Evolutionary conservation across 2,113 vertebrate genomes (phyloP).

Genomic region (Mirza zaza): DNA sequence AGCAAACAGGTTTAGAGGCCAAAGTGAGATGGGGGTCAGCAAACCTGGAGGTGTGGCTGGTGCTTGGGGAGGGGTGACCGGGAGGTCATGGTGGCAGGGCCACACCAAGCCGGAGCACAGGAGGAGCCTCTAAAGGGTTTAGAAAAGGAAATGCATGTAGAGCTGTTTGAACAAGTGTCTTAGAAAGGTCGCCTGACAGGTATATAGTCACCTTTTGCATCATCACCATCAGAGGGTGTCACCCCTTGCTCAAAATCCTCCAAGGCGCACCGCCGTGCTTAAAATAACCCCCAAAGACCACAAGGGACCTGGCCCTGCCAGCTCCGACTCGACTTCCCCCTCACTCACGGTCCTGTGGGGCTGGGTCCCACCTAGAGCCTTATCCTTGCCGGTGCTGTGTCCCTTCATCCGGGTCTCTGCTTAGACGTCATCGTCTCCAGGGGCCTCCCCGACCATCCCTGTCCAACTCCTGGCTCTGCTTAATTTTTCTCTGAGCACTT

Average conservation of each 20-base stretch:
- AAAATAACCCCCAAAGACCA: background rate
- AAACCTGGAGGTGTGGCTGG: background rate
- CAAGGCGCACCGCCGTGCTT: fast-evolving
- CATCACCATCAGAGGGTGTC: background rate
- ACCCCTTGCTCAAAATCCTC: background rate
- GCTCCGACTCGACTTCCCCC: background rate
- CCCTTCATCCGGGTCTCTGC: background rate
- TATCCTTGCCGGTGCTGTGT: background rate
- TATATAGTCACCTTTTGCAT: background rate
- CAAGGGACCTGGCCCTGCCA: fast-evolving
- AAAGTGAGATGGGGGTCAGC: background rate
- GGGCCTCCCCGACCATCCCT: fast-evolving
- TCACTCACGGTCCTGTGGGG: fast-evolving
- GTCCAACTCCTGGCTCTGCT: background rate
- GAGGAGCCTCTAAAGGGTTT: background rate
- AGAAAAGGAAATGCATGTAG: background rate
- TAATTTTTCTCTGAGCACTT: background rate
- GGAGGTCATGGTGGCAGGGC: background rate
- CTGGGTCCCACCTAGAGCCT: background rate
- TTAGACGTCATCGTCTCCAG: background rate
- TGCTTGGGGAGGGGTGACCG: background rate
- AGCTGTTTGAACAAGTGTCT: background rate
- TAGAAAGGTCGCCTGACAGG: background rate
- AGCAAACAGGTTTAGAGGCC: background rate
- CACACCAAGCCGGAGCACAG: background rate